Conservation (phyloP, 2,113 vertebrate species). For the Dasyurus viverrinus region DNA sequence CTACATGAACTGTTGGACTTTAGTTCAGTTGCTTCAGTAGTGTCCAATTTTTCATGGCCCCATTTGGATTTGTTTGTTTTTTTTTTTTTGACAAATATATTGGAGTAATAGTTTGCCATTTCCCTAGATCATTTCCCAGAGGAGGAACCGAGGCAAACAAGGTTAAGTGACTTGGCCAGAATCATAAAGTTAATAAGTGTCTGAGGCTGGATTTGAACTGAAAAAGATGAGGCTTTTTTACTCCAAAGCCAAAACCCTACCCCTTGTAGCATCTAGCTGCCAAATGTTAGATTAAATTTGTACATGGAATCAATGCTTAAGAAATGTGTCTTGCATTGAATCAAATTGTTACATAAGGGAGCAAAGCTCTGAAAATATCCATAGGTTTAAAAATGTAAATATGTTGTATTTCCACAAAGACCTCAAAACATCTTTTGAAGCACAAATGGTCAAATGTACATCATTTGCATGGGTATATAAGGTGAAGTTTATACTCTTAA, state of each 20-base stretch:
- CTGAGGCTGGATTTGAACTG: neutral
- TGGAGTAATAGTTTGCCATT: neutral
- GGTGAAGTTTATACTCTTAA: neutral
- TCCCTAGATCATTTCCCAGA: neutral
- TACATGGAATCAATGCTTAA: neutral
- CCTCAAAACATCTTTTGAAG: neutral
- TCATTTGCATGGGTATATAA: neutral
- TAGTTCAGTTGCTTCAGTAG: neutral
- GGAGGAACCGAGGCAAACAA: conserved; percentile 38
- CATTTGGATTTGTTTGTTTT: no score
- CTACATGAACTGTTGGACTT: neutral
- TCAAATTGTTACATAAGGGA: neutral
- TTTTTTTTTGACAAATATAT: neutral
- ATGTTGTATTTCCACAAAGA: neutral
- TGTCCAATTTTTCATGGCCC: neutral
- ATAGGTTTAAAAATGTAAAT: neutral
- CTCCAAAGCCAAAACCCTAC: neutral
- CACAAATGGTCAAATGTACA: neutral
- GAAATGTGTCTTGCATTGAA: neutral
- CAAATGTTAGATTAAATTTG: neutral
- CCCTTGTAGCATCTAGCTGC: neutral
- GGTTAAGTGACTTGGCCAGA: neutral
- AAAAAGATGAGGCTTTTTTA: neutral
- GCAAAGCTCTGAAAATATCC: neutral
- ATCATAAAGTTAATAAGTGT: neutral